Percentiles rank a stretch among this genome's conserved stretches.
phyloP scores from a whole-genome alignment of 2,113 vertebrate genomes.

The Oryzias melastigma region DNA sequence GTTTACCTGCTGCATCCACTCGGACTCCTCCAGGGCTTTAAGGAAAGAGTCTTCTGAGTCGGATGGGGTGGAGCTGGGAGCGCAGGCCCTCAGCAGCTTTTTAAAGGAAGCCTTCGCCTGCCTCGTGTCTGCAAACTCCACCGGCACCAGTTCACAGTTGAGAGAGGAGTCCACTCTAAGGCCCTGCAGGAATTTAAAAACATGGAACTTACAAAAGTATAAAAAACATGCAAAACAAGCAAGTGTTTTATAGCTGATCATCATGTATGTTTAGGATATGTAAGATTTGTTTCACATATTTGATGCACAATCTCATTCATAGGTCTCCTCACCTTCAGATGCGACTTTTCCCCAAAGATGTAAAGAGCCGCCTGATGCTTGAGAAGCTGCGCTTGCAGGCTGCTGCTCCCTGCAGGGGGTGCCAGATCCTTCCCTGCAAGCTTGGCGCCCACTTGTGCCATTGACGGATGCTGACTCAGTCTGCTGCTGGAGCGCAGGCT shows the following conservation, averaged over 20 bases:
- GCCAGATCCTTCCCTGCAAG: slow-evolving; percentile 87
- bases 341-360: slow-evolving; percentile 96
- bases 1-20: slow-evolving; percentile 94
- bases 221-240: not conserved
- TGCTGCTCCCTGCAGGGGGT: slow-evolving; percentile 82
- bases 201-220: not conserved
- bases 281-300: no score
- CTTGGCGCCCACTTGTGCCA: slow-evolving; percentile 83
- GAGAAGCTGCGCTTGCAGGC: slow-evolving; percentile 88
- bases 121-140: slow-evolving; percentile 91
- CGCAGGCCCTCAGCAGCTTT: slow-evolving; percentile 92
- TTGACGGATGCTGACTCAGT: slow-evolving; percentile 79
- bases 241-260: no score
- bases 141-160: slow-evolving; percentile 96
- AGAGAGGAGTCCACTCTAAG: slow-evolving; percentile 91
- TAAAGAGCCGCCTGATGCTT: slow-evolving; percentile 95
- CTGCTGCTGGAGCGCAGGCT: slow-evolving; percentile 94
- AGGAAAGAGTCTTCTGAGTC: slow-evolving; percentile 91
- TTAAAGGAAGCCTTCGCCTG: slow-evolving; percentile 95
- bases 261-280: no score
- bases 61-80: slow-evolving; percentile 86
- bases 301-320: no score
- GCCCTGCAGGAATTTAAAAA: slow-evolving; percentile 74
- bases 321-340: slow-evolving; percentile 85
- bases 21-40: slow-evolving; percentile 91